phyloP scores from a whole-genome alignment of 2,888 invertebrate species.

The Mythimna loreyi region DNA sequence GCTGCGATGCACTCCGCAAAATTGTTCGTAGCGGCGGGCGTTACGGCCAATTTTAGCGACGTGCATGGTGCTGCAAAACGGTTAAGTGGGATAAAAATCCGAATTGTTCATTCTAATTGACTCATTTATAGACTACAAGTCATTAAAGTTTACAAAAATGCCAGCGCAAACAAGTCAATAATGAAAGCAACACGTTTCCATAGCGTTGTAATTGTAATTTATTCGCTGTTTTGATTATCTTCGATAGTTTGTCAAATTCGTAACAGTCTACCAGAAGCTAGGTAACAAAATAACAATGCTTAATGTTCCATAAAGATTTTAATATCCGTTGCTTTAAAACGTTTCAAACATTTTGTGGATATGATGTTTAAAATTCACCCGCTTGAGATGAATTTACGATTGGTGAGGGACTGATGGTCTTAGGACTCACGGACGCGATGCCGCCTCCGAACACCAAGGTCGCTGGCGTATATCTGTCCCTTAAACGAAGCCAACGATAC shows the following conservation, averaged over 20 bases:
- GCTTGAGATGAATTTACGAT: no score
- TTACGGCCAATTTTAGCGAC: no score
- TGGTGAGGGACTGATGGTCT: no score
- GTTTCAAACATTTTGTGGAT: neutral
- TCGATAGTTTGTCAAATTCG: constrained; percentile 28
- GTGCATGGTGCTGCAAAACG: no score
- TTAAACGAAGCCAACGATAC: no score
- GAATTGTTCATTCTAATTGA: neutral
- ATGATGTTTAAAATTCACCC: neutral
- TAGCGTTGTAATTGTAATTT: constrained; percentile 39
- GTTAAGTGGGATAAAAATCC: no score
- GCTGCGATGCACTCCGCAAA: no score
- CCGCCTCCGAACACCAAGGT: no score
- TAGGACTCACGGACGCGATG: no score
- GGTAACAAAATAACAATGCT: constrained; percentile 23
- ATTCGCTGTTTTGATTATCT: constrained; percentile 38
- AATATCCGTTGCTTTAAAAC: neutral
- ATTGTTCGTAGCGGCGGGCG: no score
- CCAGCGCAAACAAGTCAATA: constrained; percentile 34
- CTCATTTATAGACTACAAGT: neutral
- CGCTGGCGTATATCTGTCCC: no score
- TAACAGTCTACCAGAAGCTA: constrained; percentile 6
- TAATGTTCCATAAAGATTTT: constrained; percentile 6
- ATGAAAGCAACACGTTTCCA: constrained; percentile 60
- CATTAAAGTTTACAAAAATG: neutral